phyloP scores from a whole-genome alignment of 2,113 vertebrate genomes.

The Prionailurus bengalensis region DNA sequence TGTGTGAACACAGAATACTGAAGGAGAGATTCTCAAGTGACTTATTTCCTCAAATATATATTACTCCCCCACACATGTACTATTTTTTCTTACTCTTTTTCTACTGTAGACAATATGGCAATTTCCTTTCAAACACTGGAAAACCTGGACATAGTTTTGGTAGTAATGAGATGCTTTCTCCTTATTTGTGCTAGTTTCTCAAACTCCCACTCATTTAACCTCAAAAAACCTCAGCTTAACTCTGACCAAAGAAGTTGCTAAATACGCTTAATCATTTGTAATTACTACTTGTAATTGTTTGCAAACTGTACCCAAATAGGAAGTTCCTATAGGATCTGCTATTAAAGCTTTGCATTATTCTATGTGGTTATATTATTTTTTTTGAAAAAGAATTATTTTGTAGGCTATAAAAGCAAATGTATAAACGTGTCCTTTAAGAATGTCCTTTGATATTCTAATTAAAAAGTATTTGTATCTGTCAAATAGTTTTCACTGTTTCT shows the following conservation, averaged over 20 bases:
- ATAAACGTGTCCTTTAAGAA: neutral
- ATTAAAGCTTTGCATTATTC: neutral
- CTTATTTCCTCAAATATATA: neutral
- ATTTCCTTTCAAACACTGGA: neutral
- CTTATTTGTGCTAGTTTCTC: neutral
- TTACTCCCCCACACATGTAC: too few relatives aligned
- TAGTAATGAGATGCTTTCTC: neutral
- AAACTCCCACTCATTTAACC: neutral
- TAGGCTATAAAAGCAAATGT: neutral
- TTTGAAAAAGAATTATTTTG: slow-evolving; percentile 35
- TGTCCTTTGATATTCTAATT: slow-evolving; percentile 21
- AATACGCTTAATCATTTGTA: neutral
- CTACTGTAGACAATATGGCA: neutral
- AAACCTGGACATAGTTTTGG: neutral
- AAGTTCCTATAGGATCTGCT: neutral
- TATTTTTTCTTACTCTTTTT: neutral
- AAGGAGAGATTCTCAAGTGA: neutral
- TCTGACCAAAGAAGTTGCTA: neutral
- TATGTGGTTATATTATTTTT: neutral
- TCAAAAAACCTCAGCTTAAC: neutral
- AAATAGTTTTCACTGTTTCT: neutral
- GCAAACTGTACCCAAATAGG: neutral
- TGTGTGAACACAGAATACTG: neutral
- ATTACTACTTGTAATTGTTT: neutral
- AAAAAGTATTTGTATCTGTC: neutral